Percentiles rank a stretch among this genome's conserved stretches.
phyloP scores from a whole-genome alignment of 2,797 vertebrate species.

The Pipistrellus pygmaeus region DNA sequence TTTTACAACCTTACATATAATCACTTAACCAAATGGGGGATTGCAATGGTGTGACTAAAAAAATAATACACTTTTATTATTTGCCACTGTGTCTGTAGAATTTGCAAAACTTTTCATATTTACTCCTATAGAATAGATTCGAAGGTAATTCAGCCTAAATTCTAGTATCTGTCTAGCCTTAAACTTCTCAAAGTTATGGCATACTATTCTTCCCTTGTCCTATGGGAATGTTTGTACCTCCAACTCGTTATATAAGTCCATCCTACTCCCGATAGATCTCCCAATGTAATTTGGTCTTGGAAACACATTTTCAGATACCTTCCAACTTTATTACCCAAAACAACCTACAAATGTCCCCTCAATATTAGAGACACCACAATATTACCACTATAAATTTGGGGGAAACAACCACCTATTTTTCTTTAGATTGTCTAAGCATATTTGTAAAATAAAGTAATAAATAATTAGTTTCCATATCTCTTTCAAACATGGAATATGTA shows the following conservation, averaged over 20 bases:
- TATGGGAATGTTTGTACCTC: background rate
- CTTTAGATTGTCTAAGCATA: background rate
- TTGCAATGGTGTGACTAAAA: background rate
- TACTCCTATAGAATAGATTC: background rate
- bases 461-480: background rate
- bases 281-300: background rate
- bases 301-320: background rate
- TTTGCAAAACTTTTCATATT: background rate
- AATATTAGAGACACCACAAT: background rate
- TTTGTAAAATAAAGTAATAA: background rate
- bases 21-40: background rate
- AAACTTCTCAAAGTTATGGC: background rate
- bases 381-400: background rate
- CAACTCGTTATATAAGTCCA: background rate
- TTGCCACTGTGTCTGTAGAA: background rate
- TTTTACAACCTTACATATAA: slow-evolving; percentile 76
- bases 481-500: background rate
- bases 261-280: background rate
- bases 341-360: background rate
- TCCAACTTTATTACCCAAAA: background rate
- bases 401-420: background rate
- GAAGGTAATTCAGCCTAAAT: background rate
- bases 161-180: background rate
- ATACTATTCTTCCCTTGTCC: background rate
- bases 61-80: background rate